Evolutionary conservation across 1,140 invertebrate species (phyloP), one percentile per base, ranked within the genome.

Genomic region (Hylaeus volcanicus): DNA sequence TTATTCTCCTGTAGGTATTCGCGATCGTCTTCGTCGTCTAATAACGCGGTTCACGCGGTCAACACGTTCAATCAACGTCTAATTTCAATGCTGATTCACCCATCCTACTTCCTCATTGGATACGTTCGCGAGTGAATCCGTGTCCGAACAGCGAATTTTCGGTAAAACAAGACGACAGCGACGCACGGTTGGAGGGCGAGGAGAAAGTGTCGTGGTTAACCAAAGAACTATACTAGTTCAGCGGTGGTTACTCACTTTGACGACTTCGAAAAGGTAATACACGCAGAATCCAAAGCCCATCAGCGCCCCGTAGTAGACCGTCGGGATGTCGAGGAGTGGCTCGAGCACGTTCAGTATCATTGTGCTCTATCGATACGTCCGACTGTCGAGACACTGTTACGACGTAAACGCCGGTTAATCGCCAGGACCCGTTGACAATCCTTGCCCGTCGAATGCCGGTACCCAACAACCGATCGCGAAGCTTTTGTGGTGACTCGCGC

Each of bases 251-350:
- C 90, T 93, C 77, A 94, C 93, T 89, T 93, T 93, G 56, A 94
- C 94, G 5, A 93, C 94, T 74, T 94, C 90, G 80, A 86, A 91
- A 48, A 94, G 88, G 63, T 94, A 94, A 81, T 94, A 94, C 37
- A 90, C 77, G 68, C 91, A 88, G 79, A 93, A 94, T 60, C 92
- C 92, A 69, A 93, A 81, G 56, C 89, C 91, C 56, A 94, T 63
- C 37, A 93, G 82, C n/a, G 90, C 90, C 41, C 92, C 92, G 81
- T 93, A 93, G 81, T 92, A 93, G 55, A 92, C 15, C 81, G 92
- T 92, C 12, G 93, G 92, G 55, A 92, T 82, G 75, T 90, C 86
- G 68, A 90, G 85, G 60, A 92, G 85, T 79, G 85, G 84, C 60
- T 92, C 91, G 70, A 93, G 64, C 14, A 91, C 48, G 11, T 89